Evolutionary conservation across 2,113 vertebrate species (phyloP).

Genomic region (Thryonomys swinderianus): DNA sequence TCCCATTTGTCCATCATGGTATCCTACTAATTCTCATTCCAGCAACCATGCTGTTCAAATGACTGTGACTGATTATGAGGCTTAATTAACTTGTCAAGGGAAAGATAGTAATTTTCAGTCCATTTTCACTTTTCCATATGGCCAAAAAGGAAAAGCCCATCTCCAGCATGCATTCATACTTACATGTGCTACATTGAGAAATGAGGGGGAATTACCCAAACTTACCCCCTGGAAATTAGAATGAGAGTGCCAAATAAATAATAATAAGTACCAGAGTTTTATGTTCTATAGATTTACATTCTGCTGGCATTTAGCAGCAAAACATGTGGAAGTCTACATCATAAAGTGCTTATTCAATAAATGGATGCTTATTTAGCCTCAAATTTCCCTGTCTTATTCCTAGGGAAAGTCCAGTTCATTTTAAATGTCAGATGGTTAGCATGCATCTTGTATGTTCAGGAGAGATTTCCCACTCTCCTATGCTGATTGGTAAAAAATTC

Average conservation of each 20-base stretch:
- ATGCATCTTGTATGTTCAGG: not conserved
- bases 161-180: not conserved
- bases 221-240: not conserved
- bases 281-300: slow-evolving; percentile 10
- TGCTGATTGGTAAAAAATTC: not conserved
- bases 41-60: slow-evolving; percentile 77
- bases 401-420: not conserved
- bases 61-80: slow-evolving; percentile 76
- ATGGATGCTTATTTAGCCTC: not conserved
- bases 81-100: slow-evolving; percentile 78
- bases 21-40: slow-evolving; percentile 73
- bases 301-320: not conserved
- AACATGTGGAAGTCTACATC: not conserved
- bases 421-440: not conserved
- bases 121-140: slow-evolving; percentile 75
- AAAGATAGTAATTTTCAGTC: slow-evolving; percentile 73
- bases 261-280: not conserved
- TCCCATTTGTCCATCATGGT: slow-evolving; percentile 51
- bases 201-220: slow-evolving; percentile 39
- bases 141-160: slow-evolving; percentile 55
- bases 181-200: slow-evolving; percentile 34
- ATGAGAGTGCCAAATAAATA: slow-evolving; percentile 20
- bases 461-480: not conserved
- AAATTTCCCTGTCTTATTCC: not conserved
- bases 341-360: not conserved